These are phyloP conservation scores for Aramus guarauna DNA, from an alignment of 2,113 vertebrate species.

Conservation along the genomic window DNA sequence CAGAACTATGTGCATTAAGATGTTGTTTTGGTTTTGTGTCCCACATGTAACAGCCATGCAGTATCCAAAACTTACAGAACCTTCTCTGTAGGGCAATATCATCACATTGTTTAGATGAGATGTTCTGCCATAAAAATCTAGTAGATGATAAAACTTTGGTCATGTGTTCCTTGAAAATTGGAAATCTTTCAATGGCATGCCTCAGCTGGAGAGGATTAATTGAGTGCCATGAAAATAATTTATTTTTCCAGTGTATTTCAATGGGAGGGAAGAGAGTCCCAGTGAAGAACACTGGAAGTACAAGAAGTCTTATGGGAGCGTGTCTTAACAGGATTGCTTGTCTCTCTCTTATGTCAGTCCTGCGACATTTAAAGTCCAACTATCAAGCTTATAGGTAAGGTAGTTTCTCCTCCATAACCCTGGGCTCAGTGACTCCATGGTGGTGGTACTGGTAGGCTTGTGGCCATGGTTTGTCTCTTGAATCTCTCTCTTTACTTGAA, in stretches of 20 bases:
- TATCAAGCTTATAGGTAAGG: background rate
- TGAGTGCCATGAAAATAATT: background rate
- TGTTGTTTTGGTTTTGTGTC: background rate
- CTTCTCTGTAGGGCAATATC: background rate
- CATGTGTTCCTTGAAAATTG: background rate
- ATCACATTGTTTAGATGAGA: background rate
- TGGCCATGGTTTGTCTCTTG: background rate
- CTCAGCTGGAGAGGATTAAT: background rate
- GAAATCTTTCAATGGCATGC: background rate
- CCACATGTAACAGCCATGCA: background rate
- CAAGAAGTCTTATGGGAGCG: background rate
- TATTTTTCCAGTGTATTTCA: background rate
- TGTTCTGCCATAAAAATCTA: background rate
- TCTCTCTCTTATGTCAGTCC: background rate
- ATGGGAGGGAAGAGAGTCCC: background rate
- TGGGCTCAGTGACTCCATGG: background rate
- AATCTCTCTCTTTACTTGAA: background rate
- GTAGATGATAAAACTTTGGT: background rate
- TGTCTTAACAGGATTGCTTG: background rate
- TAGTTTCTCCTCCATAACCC: background rate
- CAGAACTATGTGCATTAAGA: background rate
- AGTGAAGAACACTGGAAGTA: background rate
- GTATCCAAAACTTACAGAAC: background rate
- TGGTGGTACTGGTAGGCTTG: fast-evolving
- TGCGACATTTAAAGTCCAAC: background rate